Conservation (phyloP, 2,797 vertebrate species). For the Micropoecilia bifurca region DNA sequence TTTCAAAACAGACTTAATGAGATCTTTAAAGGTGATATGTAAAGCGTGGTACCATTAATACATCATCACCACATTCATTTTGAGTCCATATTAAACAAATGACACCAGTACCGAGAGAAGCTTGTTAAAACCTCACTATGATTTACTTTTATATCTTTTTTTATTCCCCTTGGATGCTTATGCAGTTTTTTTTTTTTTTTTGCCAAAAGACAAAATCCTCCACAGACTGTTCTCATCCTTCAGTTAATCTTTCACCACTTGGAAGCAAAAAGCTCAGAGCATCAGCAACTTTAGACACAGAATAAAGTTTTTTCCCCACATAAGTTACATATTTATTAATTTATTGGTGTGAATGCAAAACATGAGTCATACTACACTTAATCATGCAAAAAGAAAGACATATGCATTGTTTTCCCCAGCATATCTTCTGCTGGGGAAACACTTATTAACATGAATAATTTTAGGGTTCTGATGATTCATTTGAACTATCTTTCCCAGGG, state of each 20-base stretch:
- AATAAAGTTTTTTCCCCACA: neutral
- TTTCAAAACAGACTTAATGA: slow-evolving; percentile 31
- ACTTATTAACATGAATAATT: neutral
- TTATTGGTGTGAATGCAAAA: slow-evolving; percentile 9
- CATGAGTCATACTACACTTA: slow-evolving; percentile 12
- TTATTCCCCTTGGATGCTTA: neutral
- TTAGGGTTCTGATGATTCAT: neutral
- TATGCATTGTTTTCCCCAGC: slow-evolving; percentile 33
- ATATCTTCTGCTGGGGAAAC: slow-evolving; percentile 5
- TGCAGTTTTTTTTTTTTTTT: neutral
- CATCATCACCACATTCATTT: slow-evolving; percentile 22
- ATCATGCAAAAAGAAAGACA: slow-evolving; percentile 60
- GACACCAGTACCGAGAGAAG: slow-evolving; percentile 20
- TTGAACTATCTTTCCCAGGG: neutral
- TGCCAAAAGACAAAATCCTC: neutral
- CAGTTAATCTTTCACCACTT: neutral
- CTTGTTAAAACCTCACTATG: slow-evolving; percentile 5
- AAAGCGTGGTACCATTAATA: slow-evolving; percentile 16
- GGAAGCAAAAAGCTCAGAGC: neutral
- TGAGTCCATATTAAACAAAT: slow-evolving; percentile 41
- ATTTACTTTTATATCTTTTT: slow-evolving; percentile 3
- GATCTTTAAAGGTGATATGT: slow-evolving; percentile 24
- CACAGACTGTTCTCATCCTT: neutral
- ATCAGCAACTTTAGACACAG: neutral
- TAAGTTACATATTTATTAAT: neutral